Evolutionary conservation across 2,797 vertebrate species (phyloP), one percentile per base, ranked within the genome.

Genomic region (Threskiornis aethiopicus): DNA sequence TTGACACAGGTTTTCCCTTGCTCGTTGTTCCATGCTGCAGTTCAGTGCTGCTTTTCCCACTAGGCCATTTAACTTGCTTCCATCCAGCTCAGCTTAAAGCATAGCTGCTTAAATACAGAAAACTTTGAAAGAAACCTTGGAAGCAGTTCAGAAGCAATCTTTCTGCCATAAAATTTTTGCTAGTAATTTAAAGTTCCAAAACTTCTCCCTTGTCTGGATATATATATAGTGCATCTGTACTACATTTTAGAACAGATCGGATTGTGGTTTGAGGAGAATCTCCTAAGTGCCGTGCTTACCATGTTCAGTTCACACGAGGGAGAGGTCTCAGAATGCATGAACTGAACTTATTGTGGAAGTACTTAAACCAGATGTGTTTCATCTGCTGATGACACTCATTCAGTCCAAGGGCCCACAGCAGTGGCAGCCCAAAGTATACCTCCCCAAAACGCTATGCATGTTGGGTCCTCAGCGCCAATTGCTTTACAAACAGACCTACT

Each of bases 31-130:
- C 18, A 14, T 26, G 35, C 47, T 84, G 41, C 85, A 72, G 54
- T 29, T 69, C 49, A 37, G 26, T 1, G 0, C 22, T 28, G 31
- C 51, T 84, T 88, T 85, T 90, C 73, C 91, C 90, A 61, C 46
- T 28, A 57, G 72, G n/a, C 24, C 26, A 13, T 47, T 94, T 64
- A 79, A 83, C 55, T 95, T 39, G 16, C 25, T 91, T 81, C 72
- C 65, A 88, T 8, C 33, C 83, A 91, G 49, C 69, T 88, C 87
- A 85, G 76, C 79, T 84, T 70, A 86, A 88, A 85, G 37, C 35
- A 65, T 61, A 86, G 41, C 65, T 93, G 59, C 69, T 71, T 64
- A 67, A 87, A 84, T 26, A 44, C 16, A 84, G 86, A 78, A 78
- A 78, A 64, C 31, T 75, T 79, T 33, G 29, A 67, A 89, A 88